Evolutionary conservation across 1,140 invertebrate species (phyloP).

Genomic region (Eciton burchellii): DNA sequence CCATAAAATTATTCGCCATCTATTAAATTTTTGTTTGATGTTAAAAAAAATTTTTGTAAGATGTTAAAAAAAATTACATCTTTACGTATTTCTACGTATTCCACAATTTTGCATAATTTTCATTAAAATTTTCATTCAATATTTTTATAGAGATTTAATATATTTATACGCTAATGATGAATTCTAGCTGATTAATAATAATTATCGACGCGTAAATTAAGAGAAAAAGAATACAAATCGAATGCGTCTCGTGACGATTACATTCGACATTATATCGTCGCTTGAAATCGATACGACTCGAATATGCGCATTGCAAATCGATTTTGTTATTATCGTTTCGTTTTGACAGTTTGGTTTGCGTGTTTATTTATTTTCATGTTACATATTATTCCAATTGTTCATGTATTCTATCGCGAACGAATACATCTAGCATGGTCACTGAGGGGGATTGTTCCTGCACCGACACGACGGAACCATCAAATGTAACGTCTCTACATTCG

Average conservation of each 20-base stretch:
- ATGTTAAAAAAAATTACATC: too few species aligned
- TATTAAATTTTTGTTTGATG: too few species aligned
- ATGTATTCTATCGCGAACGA: constrained; percentile 54
- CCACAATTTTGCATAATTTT: too few species aligned
- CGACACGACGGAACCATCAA: constrained; percentile 74
- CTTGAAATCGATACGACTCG: constrained; percentile 17
- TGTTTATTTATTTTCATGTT: constrained; percentile 18
- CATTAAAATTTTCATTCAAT: too few species aligned
- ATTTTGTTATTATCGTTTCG: constrained; percentile 48
- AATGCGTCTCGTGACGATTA: background rate
- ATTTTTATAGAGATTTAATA: too few species aligned
- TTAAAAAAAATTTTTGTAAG: too few species aligned
- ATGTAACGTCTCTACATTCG: constrained; percentile 71
- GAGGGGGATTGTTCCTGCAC: constrained; percentile 70
- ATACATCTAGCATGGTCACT: constrained; percentile 67
- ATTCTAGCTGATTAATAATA: too few species aligned
- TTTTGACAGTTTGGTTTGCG: constrained; percentile 69
- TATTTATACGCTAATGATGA: too few species aligned
- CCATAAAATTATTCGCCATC: too few species aligned
- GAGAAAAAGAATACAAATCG: too few species aligned
- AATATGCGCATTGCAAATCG: constrained; percentile 16
- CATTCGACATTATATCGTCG: background rate
- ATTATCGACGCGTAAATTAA: too few species aligned
- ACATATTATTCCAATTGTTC: constrained; percentile 64
- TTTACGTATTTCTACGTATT: too few species aligned